These are phyloP conservation scores for Holothuria leucospilota DNA, from an alignment of 53 echinoderm and acorn worm genomes.

Conservation along the genomic window DNA sequence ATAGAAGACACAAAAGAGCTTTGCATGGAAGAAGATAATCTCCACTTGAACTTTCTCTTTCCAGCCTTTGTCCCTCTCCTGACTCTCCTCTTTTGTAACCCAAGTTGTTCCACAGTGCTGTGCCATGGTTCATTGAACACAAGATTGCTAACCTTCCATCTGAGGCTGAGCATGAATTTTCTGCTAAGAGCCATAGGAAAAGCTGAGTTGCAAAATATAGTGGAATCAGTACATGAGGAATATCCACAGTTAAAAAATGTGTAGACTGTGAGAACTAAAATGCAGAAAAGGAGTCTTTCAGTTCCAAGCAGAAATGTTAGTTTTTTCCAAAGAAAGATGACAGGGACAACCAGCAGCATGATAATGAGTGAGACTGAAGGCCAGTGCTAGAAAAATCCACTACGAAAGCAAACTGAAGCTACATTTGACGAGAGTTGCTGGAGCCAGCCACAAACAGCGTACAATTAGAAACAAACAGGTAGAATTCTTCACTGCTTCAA, in stretches of 20 bases:
- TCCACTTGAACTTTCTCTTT: constrained; percentile 3
- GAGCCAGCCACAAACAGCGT: constrained; percentile 30
- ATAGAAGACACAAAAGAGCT: too few relatives aligned
- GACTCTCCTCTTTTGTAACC: not conserved
- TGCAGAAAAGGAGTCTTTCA: not conserved
- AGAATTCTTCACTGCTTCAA: too few relatives aligned
- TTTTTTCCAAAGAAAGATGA: not conserved
- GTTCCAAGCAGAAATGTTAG: not conserved
- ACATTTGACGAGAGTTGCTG: not conserved
- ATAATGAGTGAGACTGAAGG: not conserved
- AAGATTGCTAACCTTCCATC: not conserved
- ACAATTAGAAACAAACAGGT: not conserved
- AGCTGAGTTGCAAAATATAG: constrained; percentile 3
- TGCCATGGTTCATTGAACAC: constrained; percentile 28
- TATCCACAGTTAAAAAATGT: not conserved
- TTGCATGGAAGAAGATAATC: not conserved
- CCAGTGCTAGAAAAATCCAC: not conserved
- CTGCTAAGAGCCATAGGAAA: constrained; percentile 15
- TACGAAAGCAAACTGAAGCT: not conserved
- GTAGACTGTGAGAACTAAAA: not conserved
- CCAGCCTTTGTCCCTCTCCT: not conserved
- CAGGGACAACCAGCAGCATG: constrained; percentile 9
- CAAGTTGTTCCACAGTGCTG: constrained; percentile 7
- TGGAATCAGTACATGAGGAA: not conserved
- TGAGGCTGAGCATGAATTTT: constrained; percentile 3